A percentile compares a stretch with the other conserved stretches of the same genome.
Conservation (phyloP, 1,140 invertebrate species). For the Drosophila biarmipes region DNA sequence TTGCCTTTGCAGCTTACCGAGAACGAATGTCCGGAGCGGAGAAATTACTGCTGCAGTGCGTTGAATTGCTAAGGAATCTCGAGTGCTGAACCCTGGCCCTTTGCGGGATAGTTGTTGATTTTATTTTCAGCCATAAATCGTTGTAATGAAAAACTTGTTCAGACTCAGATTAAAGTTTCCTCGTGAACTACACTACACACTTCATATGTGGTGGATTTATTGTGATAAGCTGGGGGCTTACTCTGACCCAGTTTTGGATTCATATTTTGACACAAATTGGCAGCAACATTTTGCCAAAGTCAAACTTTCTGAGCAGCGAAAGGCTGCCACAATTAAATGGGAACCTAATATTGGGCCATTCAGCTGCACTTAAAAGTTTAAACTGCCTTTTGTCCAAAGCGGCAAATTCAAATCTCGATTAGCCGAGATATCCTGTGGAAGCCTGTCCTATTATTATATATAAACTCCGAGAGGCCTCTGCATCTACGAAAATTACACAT, state of each 20-base stretch:
- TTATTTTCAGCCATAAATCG: constrained; percentile 18
- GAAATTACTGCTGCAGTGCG: constrained; percentile 36
- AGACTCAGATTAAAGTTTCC: constrained; percentile 6
- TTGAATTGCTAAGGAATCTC: constrained; percentile 43
- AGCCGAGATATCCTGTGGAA: constrained; percentile 24
- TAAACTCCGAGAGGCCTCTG: constrained; percentile 27
- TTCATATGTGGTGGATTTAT: neutral
- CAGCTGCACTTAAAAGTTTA: constrained; percentile 35
- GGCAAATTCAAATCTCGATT: constrained; percentile 26
- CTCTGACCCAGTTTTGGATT: constrained; percentile 9
- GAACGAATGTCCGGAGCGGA: constrained; percentile 20
- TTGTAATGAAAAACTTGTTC: constrained; percentile 20
- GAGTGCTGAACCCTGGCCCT: constrained; percentile 19
- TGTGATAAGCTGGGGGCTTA: constrained; percentile 3
- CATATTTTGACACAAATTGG: constrained; percentile 6
- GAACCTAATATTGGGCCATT: constrained; percentile 27
- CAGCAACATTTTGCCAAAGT: neutral
- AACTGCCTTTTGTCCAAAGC: constrained; percentile 18
- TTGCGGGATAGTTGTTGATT: constrained; percentile 23
- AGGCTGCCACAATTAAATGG: constrained; percentile 27
- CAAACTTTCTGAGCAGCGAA: neutral
- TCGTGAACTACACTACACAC: neutral
- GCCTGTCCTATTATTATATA: constrained; percentile 53
- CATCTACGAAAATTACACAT: constrained; percentile 72
- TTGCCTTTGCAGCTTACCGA: constrained; percentile 45